These are phyloP conservation scores for Anhinga rufa DNA, from an alignment of 2,113 vertebrate species.

Conservation along the genomic window DNA sequence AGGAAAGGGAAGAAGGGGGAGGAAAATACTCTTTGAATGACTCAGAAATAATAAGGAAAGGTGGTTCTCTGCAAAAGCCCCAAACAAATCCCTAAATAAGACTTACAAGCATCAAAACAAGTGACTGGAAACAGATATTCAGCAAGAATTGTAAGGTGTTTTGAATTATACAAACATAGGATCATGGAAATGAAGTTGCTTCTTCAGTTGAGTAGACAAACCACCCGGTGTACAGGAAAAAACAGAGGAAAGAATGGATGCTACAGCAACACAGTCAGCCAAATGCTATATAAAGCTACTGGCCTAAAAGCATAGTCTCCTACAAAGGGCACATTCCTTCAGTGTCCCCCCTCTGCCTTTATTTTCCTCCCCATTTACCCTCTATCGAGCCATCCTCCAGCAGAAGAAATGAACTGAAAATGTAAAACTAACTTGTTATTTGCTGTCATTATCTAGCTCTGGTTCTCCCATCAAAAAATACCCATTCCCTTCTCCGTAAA, in stretches of 20 bases:
- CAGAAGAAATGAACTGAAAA: not conserved
- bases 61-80: not conserved
- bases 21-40: not conserved
- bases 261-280: not conserved
- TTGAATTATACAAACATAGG: not conserved
- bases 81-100: not conserved
- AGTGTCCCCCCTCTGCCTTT: fast-evolving
- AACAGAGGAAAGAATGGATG: not conserved
- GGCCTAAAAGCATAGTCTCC: not conserved
- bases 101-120: not conserved
- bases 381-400: not conserved
- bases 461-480: not conserved
- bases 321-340: not conserved
- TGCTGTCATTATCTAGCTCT: not conserved
- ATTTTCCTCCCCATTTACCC: not conserved
- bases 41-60: not conserved
- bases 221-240: not conserved
- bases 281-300: not conserved
- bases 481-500: not conserved
- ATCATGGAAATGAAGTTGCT: not conserved
- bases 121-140: not conserved
- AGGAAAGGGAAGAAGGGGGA: not conserved
- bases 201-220: not conserved
- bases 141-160: not conserved
- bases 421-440: not conserved